Evolutionary conservation across 2,113 vertebrate genomes (phyloP).

Genomic region (Amphilophus citrinellus): DNA sequence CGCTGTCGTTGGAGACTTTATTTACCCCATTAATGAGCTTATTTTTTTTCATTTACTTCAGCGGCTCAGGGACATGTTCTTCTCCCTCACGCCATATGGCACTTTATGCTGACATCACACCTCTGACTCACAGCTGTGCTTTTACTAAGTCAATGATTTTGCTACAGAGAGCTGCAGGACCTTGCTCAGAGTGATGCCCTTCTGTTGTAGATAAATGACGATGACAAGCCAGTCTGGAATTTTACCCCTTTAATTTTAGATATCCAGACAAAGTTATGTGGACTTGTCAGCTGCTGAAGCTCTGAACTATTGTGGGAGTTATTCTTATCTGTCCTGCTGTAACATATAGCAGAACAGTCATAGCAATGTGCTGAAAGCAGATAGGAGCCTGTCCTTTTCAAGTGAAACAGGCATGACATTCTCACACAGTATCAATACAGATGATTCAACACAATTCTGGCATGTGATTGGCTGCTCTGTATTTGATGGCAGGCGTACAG

Average conservation of each 20-base stretch:
- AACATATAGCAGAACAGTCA: slow-evolving; percentile 42
- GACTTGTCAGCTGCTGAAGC: slow-evolving; percentile 18
- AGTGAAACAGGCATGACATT: slow-evolving; percentile 57
- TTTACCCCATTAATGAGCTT: slow-evolving; percentile 63
- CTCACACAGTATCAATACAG: slow-evolving; percentile 52
- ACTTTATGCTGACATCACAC: slow-evolving; percentile 52
- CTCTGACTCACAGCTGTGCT: slow-evolving; percentile 13
- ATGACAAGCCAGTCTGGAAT: slow-evolving; percentile 47
- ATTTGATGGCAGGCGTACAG: slow-evolving; percentile 50
- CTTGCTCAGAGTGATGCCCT: slow-evolving; percentile 20
- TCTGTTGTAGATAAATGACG: slow-evolving; percentile 48
- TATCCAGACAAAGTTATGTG: slow-evolving; percentile 25
- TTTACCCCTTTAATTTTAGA: slow-evolving; percentile 12
- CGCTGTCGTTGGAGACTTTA: slow-evolving; percentile 58
- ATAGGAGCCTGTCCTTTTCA: slow-evolving; percentile 65
- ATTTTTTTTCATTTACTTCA: slow-evolving; percentile 55
- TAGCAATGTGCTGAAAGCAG: slow-evolving; percentile 60
- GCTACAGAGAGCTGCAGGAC: slow-evolving; percentile 21
- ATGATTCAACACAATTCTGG: slow-evolving; percentile 58
- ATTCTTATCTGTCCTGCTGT: slow-evolving; percentile 49
- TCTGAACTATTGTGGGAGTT: slow-evolving; percentile 40
- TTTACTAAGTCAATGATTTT: slow-evolving; percentile 26
- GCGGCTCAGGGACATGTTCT: slow-evolving; percentile 24
- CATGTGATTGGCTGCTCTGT: slow-evolving; percentile 37
- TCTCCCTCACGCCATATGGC: slow-evolving; percentile 29